These are phyloP conservation scores for Caenorhabditis uteleia DNA, from an alignment of 2,888 invertebrate genomes.

Conservation along the genomic window DNA sequence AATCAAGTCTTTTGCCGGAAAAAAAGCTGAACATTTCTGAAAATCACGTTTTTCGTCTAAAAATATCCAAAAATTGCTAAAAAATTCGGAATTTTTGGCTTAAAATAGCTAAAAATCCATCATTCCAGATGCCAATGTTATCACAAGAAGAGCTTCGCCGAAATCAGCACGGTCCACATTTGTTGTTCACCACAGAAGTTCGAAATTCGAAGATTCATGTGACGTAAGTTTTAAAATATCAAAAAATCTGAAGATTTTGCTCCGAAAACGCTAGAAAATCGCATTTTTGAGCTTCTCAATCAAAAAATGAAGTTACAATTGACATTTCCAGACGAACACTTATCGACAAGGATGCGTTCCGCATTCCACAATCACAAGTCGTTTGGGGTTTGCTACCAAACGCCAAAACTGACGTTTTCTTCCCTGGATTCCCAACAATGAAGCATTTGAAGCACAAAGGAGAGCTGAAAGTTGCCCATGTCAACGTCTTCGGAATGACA, in stretches of 20 bases:
- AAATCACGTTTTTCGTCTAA: no score
- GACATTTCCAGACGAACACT: slow-evolving; percentile 42
- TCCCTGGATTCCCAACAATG: slow-evolving; percentile 91
- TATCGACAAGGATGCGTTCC: slow-evolving; percentile 69
- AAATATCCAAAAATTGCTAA: no score
- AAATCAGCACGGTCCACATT: slow-evolving; percentile 87
- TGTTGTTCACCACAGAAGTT: slow-evolving; percentile 75
- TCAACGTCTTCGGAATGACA: slow-evolving; percentile 87
- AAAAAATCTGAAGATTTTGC: background rate
- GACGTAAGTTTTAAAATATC: background rate
- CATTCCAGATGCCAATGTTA: slow-evolving; percentile 73
- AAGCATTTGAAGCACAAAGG: slow-evolving; percentile 82
- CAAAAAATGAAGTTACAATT: background rate
- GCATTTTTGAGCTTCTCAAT: no score
- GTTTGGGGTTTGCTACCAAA: slow-evolving; percentile 77
- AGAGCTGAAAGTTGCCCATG: slow-evolving; percentile 74
- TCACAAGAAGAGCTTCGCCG: slow-evolving; percentile 79
- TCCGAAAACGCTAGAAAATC: no score
- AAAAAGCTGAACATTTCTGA: no score
- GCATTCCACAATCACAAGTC: slow-evolving; percentile 72
- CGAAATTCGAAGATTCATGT: background rate
- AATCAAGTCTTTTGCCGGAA: no score
- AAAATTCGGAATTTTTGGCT: no score
- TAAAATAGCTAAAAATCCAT: background rate
- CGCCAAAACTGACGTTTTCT: slow-evolving; percentile 78